Conservation (phyloP, 2,888 invertebrate genomes). For the Bhutanitis thaidina region DNA sequence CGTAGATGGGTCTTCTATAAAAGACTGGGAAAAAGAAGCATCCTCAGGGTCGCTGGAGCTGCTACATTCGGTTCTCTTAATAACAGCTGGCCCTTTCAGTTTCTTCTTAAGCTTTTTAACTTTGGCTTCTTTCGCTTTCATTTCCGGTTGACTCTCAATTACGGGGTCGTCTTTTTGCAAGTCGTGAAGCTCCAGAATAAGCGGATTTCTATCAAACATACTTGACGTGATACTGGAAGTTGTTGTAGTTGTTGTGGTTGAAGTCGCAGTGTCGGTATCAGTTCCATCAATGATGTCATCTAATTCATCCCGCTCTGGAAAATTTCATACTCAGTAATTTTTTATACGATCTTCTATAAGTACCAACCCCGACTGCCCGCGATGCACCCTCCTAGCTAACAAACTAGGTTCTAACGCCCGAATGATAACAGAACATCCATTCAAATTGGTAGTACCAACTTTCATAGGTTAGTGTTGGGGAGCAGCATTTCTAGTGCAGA, state of each 20-base stretch:
- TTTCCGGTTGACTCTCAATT: conserved; percentile 21
- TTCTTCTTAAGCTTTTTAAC: conserved; percentile 42
- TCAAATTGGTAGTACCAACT: no score
- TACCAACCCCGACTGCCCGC: no score
- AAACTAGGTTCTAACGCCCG: no score
- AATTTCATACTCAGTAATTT: not conserved
- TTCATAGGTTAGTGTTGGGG: no score
- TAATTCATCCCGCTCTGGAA: conserved; percentile 17
- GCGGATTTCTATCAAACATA: conserved; percentile 31
- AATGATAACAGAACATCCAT: no score
- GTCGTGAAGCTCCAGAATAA: conserved; percentile 49
- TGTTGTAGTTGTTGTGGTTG: conserved; percentile 31
- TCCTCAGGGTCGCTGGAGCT: conserved; percentile 34
- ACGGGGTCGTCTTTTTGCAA: conserved; percentile 38
- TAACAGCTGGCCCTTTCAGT: conserved; percentile 26
- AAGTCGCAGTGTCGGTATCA: conserved; percentile 37
- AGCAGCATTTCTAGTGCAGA: no score
- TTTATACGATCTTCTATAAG: no score
- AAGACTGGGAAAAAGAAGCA: conserved; percentile 29
- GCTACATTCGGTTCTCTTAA: conserved; percentile 28
- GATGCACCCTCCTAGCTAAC: no score
- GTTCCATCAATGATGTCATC: conserved; percentile 16
- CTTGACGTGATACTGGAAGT: conserved; percentile 15
- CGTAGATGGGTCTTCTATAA: conserved; percentile 29
- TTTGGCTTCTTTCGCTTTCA: no score